phyloP scores from a whole-genome alignment of 2,797 vertebrate genomes.

The Prunella strophiata region DNA sequence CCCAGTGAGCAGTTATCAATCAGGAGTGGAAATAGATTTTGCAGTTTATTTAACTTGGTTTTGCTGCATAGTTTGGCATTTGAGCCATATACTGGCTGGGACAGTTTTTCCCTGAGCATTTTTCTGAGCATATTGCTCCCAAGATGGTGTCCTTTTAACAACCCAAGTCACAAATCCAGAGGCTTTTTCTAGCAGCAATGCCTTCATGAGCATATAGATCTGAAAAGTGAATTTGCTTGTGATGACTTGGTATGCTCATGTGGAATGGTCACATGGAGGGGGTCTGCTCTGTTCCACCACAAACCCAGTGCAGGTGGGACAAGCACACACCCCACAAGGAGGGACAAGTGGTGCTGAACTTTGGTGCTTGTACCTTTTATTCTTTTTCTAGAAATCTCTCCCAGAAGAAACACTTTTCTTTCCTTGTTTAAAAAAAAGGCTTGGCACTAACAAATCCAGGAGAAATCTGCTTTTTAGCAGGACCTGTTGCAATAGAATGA shows the following conservation, averaged over 20 bases:
- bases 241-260: neutral
- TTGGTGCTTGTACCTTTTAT: neutral
- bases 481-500: neutral
- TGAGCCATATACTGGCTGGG: neutral
- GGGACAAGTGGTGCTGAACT: neutral
- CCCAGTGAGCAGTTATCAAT: neutral
- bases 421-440: neutral
- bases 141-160: neutral
- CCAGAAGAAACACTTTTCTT: neutral
- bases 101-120: neutral
- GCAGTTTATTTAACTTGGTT: neutral
- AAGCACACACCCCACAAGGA: accelerated
- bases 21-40: neutral
- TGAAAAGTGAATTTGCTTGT: neutral
- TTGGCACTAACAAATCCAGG: neutral
- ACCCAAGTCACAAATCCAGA: neutral
- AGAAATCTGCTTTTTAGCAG: neutral
- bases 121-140: neutral
- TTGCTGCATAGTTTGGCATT: neutral
- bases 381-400: neutral
- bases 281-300: neutral
- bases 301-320: neutral
- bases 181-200: neutral
- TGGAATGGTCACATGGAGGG: neutral
- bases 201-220: neutral